These are phyloP conservation scores for Picathartes gymnocephalus DNA, from an alignment of 2,113 vertebrate species.

Conservation along the genomic window DNA sequence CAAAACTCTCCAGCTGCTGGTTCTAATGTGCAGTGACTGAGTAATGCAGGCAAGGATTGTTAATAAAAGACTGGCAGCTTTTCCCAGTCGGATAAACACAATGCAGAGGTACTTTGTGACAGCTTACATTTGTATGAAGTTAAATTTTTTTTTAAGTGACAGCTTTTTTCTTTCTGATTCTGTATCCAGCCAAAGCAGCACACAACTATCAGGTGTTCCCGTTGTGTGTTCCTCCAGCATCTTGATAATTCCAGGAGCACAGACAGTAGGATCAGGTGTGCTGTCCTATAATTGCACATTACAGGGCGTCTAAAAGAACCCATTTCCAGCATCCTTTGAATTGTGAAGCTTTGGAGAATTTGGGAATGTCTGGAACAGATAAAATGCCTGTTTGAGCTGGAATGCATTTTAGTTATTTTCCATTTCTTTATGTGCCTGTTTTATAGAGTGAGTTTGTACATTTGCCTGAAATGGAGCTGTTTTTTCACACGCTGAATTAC, in stretches of 20 bases:
- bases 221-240: slow-evolving; percentile 3
- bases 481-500: not conserved
- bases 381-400: not conserved
- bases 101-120: slow-evolving; percentile 64
- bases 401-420: not conserved
- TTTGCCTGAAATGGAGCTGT: not conserved
- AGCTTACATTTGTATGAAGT: slow-evolving; percentile 65
- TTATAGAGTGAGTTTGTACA: not conserved
- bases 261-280: not conserved
- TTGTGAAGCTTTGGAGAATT: not conserved
- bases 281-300: slow-evolving; percentile 2
- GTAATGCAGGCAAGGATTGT: slow-evolving; percentile 75
- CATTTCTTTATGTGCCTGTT: not conserved
- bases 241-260: not conserved
- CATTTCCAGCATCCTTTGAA: not conserved
- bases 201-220: not conserved
- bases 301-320: not conserved
- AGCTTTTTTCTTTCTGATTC: not conserved
- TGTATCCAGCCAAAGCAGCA: not conserved
- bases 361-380: not conserved
- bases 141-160: not conserved
- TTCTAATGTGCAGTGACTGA: slow-evolving; percentile 80
- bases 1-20: slow-evolving; percentile 80
- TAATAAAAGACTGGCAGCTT: slow-evolving; percentile 72
- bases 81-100: slow-evolving; percentile 58